phyloP scores from a whole-genome alignment of 2,888 invertebrate genomes.

The Agrochola circellaris region DNA sequence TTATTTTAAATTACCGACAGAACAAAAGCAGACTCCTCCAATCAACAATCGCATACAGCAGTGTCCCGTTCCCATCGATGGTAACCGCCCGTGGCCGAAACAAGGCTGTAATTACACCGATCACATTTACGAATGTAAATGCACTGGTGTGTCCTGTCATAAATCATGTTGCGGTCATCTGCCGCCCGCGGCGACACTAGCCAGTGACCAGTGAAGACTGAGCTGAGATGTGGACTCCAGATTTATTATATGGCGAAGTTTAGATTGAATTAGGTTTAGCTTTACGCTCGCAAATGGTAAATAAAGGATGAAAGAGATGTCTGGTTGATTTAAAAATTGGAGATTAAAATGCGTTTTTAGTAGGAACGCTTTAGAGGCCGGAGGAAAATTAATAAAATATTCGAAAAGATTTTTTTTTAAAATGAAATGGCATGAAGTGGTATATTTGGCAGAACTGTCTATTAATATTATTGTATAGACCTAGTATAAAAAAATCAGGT shows the following conservation, averaged over 20 bases:
- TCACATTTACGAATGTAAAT: constrained; percentile 89
- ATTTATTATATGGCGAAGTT: constrained; percentile 21
- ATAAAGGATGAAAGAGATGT: not conserved
- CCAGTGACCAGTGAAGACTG: constrained; percentile 58
- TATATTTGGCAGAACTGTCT: no score
- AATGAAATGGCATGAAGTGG: no score
- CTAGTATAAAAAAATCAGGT: no score
- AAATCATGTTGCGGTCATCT: constrained; percentile 89
- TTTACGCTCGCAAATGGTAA: not conserved
- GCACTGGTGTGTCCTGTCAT: constrained; percentile 81
- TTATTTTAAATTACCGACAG: constrained; percentile 3
- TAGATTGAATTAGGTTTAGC: not conserved
- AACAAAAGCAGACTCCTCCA: constrained; percentile 13
- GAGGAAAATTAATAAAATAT: no score
- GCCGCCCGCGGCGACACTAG: constrained; percentile 77
- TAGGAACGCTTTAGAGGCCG: no score
- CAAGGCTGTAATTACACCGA: constrained; percentile 87
- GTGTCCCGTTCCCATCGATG: constrained; percentile 69
- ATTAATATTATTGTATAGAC: no score
- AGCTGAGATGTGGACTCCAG: constrained; percentile 35
- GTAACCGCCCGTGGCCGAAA: constrained; percentile 82
- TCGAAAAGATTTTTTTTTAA: not conserved
- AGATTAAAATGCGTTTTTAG: not conserved
- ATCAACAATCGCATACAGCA: constrained; percentile 76
- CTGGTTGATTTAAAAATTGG: not conserved